phyloP scores from a whole-genome alignment of 2,797 vertebrate genomes.

The Sebastes glaucus region DNA sequence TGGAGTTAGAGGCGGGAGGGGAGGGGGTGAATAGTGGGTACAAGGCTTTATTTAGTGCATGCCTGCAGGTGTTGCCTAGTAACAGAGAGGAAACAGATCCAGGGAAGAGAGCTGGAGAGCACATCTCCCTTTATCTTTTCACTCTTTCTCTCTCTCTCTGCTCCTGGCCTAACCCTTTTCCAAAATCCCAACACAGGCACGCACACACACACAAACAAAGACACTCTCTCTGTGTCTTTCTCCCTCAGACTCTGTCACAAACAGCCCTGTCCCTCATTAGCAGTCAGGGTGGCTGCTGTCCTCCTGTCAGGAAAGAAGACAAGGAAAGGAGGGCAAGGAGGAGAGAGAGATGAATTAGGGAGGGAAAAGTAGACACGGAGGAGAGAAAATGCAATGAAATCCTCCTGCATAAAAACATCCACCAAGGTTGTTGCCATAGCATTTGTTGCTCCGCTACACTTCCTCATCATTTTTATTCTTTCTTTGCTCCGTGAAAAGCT shows the following conservation, averaged over 20 bases:
- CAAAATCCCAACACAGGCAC: conserved; percentile 44
- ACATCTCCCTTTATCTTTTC: conserved; percentile 67
- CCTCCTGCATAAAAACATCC: conserved; percentile 34
- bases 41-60: conserved; percentile 87
- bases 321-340: conserved; percentile 57
- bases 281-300: conserved; percentile 67
- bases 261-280: conserved; percentile 67
- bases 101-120: conserved; percentile 71
- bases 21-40: conserved; percentile 55
- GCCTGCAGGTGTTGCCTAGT: conserved; percentile 89
- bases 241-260: conserved; percentile 13
- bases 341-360: conserved; percentile 39
- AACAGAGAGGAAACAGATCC: conserved; percentile 84
- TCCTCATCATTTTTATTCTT: not conserved
- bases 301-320: conserved; percentile 64
- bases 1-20: conserved; percentile 41
- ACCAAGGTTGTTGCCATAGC: conserved; percentile 68
- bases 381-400: conserved; percentile 23
- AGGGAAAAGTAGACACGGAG: conserved; percentile 28
- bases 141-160: conserved; percentile 52
- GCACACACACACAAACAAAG: conserved; percentile 39
- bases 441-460: conserved; percentile 42
- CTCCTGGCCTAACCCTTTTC: conserved; percentile 44
- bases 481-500: not conserved
- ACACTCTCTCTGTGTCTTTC: conserved; percentile 33